A percentile compares a stretch with the other conserved stretches of the same genome.
These are phyloP conservation scores for Tamandua tetradactyla DNA, from an alignment of 2,797 vertebrate species.

Conservation along the genomic window DNA sequence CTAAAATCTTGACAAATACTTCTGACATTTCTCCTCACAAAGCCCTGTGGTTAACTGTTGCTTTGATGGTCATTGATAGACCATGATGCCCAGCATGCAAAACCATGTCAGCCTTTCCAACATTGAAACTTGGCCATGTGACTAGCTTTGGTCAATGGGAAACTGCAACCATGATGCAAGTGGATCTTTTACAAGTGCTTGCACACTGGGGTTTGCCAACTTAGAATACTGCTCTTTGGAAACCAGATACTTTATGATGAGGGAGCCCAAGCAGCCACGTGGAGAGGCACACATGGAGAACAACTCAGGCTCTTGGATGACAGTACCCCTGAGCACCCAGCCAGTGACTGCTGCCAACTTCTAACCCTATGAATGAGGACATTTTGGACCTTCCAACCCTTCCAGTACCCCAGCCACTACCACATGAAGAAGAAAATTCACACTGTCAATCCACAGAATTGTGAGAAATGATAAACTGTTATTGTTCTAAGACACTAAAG, in stretches of 20 bases:
- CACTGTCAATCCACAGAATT: not conserved
- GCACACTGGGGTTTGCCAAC: not conserved
- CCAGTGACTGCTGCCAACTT: not conserved
- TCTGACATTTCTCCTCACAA: not conserved
- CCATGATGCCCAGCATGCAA: not conserved
- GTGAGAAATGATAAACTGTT: not conserved
- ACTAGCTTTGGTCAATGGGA: not conserved
- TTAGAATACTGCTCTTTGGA: not conserved
- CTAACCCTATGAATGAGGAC: not conserved
- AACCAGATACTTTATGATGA: not conserved
- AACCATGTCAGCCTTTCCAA: not conserved
- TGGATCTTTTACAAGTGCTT: not conserved
- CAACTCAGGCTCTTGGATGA: not conserved
- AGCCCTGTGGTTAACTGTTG: not conserved
- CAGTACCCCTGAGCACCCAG: not conserved
- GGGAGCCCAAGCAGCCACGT: not conserved
- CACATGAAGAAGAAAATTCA: not conserved
- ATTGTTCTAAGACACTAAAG: not conserved
- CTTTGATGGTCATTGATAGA: not conserved
- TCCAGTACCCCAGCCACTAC: not conserved
- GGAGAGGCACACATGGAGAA: not conserved
- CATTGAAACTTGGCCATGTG: not conserved
- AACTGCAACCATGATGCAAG: not conserved
- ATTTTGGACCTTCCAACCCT: not conserved
- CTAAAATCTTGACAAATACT: not conserved